Evolutionary conservation across 2,113 vertebrate species (phyloP), one percentile per base, ranked within the genome.

Genomic region (Tetrax tetrax): DNA sequence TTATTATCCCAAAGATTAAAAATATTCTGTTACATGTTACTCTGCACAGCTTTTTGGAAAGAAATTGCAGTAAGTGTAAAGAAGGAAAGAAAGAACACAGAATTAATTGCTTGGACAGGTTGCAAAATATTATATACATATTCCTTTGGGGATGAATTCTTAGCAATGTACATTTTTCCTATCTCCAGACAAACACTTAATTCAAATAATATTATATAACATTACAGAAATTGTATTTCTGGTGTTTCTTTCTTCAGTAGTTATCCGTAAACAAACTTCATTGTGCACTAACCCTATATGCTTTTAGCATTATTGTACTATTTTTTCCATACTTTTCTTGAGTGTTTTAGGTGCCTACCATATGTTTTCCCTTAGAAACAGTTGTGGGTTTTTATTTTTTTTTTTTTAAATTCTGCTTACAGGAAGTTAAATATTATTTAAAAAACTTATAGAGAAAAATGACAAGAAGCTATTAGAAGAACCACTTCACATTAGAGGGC

Each of bases 151-250:
- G 13, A 11, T 9, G 7, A 16, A 8, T 59, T 81, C n/a, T 65
- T 51, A 86, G 20, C 23, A 61, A 57, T 0, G 0, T n/a, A 48
- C 2, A 68, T 28, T 63, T 81, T 70, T 86, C 6, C 9, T 28
- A 14, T 48, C 27, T 61, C 35, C 33, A 77, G 43, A 33, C 5
- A 71, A 81, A 85, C 0, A 1, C 2, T 72, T 54, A 23, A 29
- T 66, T 83, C 47, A 86, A 68, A 76, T 16, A 35, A 9, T 25
- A 6, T 47, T 64, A 75, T 0, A 0, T 24, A 25, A 18, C 4
- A 38, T 50, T 33, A 53, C 7, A 66, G 21, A 86, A 82, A 66
- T 25, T 71, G 28, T 47, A 53, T 74, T 85, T 60, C 41, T 78
- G 16, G 18, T 23, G 8, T 31, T 76, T 78, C 5, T 53, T 79